Evolutionary conservation across 2,113 vertebrate genomes (phyloP).

Genomic region (Chauna torquata): DNA sequence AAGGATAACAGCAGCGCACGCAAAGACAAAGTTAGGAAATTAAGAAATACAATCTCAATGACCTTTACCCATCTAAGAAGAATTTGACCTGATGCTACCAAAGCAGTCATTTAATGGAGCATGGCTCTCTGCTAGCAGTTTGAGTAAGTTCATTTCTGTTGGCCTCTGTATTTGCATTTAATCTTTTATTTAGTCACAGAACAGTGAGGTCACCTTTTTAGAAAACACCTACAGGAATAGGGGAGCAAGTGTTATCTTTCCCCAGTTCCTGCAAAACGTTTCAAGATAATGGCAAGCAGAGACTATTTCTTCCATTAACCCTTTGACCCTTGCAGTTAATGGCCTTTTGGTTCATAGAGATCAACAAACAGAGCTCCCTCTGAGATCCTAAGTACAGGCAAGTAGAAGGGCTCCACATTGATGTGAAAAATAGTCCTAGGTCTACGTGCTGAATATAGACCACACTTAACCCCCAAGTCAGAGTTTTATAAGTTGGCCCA

Average conservation of each 20-base stretch:
- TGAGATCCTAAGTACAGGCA: conserved; percentile 40
- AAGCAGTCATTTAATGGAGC: conserved; percentile 34
- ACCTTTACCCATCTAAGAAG: conserved; percentile 14
- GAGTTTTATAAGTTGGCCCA: background rate
- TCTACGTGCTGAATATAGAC: background rate
- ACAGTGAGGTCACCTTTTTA: conserved; percentile 69
- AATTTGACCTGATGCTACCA: conserved; percentile 38
- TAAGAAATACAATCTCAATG: conserved; percentile 7
- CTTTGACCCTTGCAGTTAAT: conserved; percentile 76
- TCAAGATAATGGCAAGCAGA: conserved; percentile 67
- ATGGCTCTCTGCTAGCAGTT: background rate
- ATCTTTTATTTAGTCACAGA: conserved; percentile 70
- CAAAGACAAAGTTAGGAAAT: conserved; percentile 38
- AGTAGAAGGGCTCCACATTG: conserved; percentile 5
- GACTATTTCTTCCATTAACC: conserved; percentile 79
- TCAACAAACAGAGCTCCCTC: conserved; percentile 59
- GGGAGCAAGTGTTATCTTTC: conserved; percentile 57
- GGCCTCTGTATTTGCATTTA: conserved; percentile 67
- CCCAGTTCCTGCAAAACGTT: conserved; percentile 25
- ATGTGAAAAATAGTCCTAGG: background rate
- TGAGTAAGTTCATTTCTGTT: conserved; percentile 54
- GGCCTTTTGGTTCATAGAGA: conserved; percentile 61
- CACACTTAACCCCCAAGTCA: background rate
- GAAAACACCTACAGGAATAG: conserved; percentile 63
- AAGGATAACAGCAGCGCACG: background rate